Conservation (phyloP, 2,888 invertebrate species). For the Agrochola lychnidis region DNA sequence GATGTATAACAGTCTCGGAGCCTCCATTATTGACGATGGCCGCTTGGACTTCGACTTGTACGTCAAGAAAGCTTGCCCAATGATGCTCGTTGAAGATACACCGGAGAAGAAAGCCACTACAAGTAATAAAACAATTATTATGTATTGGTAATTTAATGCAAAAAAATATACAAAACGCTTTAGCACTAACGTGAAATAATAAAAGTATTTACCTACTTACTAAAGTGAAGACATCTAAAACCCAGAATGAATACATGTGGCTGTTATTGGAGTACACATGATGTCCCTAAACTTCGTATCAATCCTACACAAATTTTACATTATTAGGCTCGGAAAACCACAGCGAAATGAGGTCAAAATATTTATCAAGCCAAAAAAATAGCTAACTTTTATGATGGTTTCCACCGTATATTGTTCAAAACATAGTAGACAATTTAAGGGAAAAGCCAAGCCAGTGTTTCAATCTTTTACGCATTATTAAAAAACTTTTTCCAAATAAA, state of each 20-base stretch:
- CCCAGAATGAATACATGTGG: background rate
- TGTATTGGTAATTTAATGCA: background rate
- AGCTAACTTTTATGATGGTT: too few species aligned
- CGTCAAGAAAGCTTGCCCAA: constrained; percentile 93
- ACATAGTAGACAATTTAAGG: too few species aligned
- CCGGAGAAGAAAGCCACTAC: constrained; percentile 91
- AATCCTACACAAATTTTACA: too few species aligned
- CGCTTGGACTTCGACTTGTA: constrained; percentile 94
- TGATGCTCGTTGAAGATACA: constrained; percentile 93
- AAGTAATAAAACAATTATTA: constrained; percentile 76
- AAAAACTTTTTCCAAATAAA: too few species aligned
- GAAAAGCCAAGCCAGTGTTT: too few species aligned
- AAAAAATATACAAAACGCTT: background rate
- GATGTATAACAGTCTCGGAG: constrained; percentile 96
- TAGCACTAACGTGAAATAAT: background rate
- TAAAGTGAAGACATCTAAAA: background rate
- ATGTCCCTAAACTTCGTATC: background rate
- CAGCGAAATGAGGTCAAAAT: too few species aligned
- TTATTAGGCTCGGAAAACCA: too few species aligned
- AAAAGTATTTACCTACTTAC: background rate
- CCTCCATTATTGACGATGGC: constrained; percentile 93
- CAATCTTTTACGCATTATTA: too few species aligned
- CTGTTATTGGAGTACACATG: background rate
- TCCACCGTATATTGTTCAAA: too few species aligned
- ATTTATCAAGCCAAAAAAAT: too few species aligned